Conservation (phyloP, 2,113 vertebrate genomes). For the Asarcornis scutulata region DNA sequence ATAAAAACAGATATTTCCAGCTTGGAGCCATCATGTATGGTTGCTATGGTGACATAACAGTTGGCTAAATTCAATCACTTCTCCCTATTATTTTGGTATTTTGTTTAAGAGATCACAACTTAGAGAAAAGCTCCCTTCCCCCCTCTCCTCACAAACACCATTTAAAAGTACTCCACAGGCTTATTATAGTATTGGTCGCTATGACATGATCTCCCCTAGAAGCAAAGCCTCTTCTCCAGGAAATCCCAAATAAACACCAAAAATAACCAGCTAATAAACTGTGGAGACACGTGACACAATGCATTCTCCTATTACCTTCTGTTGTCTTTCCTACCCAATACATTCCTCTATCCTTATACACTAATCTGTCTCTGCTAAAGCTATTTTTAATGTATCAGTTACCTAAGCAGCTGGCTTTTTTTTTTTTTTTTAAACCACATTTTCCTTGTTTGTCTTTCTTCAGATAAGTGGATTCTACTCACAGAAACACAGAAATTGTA, state of each 20-base stretch:
- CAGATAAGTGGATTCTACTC: not conserved
- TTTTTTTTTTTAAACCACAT: not conserved
- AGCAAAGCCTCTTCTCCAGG: not conserved
- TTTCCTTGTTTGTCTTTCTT: not conserved
- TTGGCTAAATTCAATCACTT: slow-evolving; percentile 34
- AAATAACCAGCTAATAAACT: not conserved
- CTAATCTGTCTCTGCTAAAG: not conserved
- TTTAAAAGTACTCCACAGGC: not conserved
- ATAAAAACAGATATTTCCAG: not conserved
- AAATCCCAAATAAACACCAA: not conserved
- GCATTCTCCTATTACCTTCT: not conserved
- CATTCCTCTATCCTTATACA: not conserved
- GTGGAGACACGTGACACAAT: not conserved
- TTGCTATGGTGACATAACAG: slow-evolving; percentile 58
- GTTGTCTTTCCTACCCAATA: not conserved
- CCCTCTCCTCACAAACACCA: not conserved
- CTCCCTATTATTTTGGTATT: slow-evolving; percentile 44
- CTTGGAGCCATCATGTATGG: slow-evolving; percentile 27
- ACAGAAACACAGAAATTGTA: not conserved
- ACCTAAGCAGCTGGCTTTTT: not conserved
- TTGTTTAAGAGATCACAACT: slow-evolving; percentile 28
- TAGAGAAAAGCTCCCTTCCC: not conserved
- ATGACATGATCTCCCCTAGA: not conserved
- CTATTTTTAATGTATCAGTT: not conserved
- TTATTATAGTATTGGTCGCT: not conserved